Percentiles rank a stretch among this genome's conserved stretches.
These are phyloP conservation scores for Diploscapter pachys DNA, from an alignment of 1,140 invertebrate species.

Conservation along the genomic window DNA sequence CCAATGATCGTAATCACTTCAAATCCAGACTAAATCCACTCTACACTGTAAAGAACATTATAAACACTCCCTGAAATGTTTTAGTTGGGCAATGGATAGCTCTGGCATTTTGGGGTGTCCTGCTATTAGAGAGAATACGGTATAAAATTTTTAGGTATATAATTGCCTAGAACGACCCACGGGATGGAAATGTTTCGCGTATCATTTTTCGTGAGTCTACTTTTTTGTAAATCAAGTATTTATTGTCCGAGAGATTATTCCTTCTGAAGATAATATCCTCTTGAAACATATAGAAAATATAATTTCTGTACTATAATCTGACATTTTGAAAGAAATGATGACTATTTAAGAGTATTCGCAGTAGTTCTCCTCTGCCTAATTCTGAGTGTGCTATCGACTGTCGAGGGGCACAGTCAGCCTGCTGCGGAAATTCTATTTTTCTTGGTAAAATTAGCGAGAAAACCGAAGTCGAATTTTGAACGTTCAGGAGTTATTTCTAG, in stretches of 20 bases:
- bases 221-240: background rate
- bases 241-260: slow-evolving; percentile 5
- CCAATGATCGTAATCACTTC: too few species aligned
- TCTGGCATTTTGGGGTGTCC: too few species aligned
- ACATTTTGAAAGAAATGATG: too few species aligned
- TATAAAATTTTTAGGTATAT: slow-evolving; percentile 64
- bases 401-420: slow-evolving; percentile 60
- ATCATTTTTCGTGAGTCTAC: slow-evolving; percentile 66
- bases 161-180: slow-evolving; percentile 79
- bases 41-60: too few species aligned
- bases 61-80: too few species aligned
- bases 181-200: slow-evolving; percentile 79
- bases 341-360: slow-evolving; percentile 60
- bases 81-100: too few species aligned
- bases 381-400: slow-evolving; percentile 64
- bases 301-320: too few species aligned
- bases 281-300: too few species aligned
- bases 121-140: too few species aligned
- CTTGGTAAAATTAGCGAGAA: slow-evolving; percentile 41
- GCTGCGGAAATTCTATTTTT: slow-evolving; percentile 51
- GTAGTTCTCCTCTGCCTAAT: slow-evolving; percentile 64
- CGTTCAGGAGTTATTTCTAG: slow-evolving; percentile 73
- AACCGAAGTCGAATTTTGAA: slow-evolving; percentile 14
- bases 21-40: too few species aligned
- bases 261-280: too few species aligned